phyloP scores from a whole-genome alignment of 1,140 invertebrate species.

The Akabosia matsudoensis region DNA sequence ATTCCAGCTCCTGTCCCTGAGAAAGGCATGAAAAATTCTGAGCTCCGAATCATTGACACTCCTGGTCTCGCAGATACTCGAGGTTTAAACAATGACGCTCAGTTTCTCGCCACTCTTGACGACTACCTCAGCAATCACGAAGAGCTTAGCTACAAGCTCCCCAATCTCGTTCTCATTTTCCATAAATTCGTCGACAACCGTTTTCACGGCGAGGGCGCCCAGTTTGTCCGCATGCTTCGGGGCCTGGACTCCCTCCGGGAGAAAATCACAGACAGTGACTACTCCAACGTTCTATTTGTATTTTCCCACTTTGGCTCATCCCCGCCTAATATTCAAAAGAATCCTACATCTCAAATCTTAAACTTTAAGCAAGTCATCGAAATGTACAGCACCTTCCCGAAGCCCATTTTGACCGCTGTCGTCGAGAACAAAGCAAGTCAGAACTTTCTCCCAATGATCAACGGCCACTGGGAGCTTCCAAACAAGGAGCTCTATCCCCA shows the following conservation, averaged over 20 bases:
- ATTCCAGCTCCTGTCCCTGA: constrained; percentile 24
- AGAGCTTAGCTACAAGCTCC: constrained; percentile 22
- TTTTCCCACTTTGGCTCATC: constrained; percentile 23
- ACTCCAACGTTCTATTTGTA: constrained; percentile 35
- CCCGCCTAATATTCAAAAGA: not conserved
- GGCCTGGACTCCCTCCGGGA: constrained; percentile 7
- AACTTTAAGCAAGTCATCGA: constrained; percentile 25
- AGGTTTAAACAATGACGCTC: constrained; percentile 32
- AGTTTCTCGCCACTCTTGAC: constrained; percentile 28
- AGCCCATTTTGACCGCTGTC: constrained; percentile 7
- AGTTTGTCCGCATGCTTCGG: constrained; percentile 30
- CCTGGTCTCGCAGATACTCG: constrained; percentile 34
- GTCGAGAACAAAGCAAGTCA: constrained; percentile 22
- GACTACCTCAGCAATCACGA: constrained; percentile 25
- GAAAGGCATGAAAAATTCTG: constrained; percentile 23
- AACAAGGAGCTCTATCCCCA: constrained; percentile 30
- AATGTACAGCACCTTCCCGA: constrained; percentile 24
- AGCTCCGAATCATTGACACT: constrained; percentile 34
- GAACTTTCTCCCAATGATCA: not conserved
- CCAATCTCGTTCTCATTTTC: constrained; percentile 34
- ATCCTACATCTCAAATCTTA: not conserved
- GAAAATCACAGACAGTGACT: constrained; percentile 24
- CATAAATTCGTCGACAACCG: constrained; percentile 29
- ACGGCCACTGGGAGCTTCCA: constrained; percentile 25
- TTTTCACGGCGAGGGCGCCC: constrained; percentile 3